phyloP scores from a whole-genome alignment of 1,140 invertebrate species.

The Philotrypesis tridentata region DNA sequence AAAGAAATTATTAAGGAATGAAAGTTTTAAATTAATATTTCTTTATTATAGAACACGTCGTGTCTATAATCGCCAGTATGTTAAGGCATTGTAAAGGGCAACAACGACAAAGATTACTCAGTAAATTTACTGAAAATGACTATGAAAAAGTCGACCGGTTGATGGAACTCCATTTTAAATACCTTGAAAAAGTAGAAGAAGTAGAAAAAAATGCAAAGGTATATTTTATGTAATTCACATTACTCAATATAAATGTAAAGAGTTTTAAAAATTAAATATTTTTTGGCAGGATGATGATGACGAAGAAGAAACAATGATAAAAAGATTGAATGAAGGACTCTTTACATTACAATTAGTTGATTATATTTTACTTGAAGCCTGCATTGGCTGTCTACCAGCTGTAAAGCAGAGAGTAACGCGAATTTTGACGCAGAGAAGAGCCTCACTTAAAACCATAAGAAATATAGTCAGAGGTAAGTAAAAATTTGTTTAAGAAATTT shows the following conservation, averaged over 20 bases:
- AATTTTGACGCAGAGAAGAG: slow-evolving; percentile 91
- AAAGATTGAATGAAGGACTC: slow-evolving; percentile 91
- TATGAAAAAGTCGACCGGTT: slow-evolving; percentile 98
- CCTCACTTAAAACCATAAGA: slow-evolving; percentile 94
- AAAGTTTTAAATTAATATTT: slow-evolving; percentile 33
- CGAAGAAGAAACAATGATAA: slow-evolving; percentile 91
- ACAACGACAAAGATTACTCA: slow-evolving; percentile 91
- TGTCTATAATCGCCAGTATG: slow-evolving; percentile 95
- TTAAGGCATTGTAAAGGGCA: slow-evolving; percentile 92
- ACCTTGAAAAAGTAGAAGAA: slow-evolving; percentile 93
- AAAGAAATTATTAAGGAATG: background rate
- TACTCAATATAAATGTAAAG: slow-evolving; percentile 18
- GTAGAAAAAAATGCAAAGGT: slow-evolving; percentile 82
- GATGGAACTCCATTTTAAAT: slow-evolving; percentile 98
- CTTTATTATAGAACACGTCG: slow-evolving; percentile 86
- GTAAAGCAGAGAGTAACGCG: slow-evolving; percentile 93
- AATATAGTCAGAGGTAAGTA: slow-evolving; percentile 91
- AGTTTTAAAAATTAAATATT: slow-evolving; percentile 22
- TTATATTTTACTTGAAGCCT: slow-evolving; percentile 95
- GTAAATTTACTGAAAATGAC: slow-evolving; percentile 99
- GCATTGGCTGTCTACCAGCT: slow-evolving; percentile 81
- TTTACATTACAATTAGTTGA: slow-evolving; percentile 97
- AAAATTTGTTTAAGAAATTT: background rate
- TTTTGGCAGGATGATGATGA: slow-evolving; percentile 77
- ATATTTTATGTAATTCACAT: slow-evolving; percentile 32